Conservation (phyloP, 2,888 invertebrate genomes). For the Drosophila phalerata region DNA sequence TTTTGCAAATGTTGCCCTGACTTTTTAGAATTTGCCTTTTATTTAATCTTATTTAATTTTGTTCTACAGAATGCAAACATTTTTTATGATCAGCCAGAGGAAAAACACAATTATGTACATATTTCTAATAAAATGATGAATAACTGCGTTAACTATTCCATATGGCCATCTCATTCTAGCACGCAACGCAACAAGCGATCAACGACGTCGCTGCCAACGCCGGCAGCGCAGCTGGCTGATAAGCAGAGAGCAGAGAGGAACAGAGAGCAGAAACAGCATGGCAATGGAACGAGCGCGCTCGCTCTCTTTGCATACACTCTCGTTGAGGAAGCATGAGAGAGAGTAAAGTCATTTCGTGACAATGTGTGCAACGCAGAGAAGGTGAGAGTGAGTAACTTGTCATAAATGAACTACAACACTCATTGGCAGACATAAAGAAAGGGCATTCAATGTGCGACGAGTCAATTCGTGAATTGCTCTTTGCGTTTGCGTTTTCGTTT, state of each 20-base stretch:
- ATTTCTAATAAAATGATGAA: conserved; percentile 44
- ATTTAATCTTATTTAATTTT: conserved; percentile 31
- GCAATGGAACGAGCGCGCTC: conserved; percentile 48
- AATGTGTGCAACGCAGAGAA: conserved; percentile 3
- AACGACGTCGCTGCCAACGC: conserved; percentile 27
- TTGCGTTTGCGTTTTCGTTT: conserved; percentile 31
- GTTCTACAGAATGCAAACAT: conserved; percentile 27
- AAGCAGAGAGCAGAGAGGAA: conserved; percentile 58
- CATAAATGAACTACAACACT: not conserved
- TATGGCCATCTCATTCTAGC: conserved; percentile 31
- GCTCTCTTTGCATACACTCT: conserved; percentile 28
- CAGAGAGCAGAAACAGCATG: conserved; percentile 38
- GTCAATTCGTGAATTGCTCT: conserved; percentile 19
- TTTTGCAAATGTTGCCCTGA: conserved; percentile 74
- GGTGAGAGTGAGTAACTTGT: not conserved
- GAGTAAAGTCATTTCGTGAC: not conserved
- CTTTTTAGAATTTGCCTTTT: conserved; percentile 44
- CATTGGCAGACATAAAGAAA: not conserved
- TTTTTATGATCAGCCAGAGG: conserved; percentile 32
- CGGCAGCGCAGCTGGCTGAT: conserved; percentile 54
- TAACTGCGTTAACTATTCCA: conserved; percentile 29
- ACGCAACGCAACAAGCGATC: conserved; percentile 51
- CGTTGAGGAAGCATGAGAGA: not conserved
- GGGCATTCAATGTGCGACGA: conserved; percentile 45
- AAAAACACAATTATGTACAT: conserved; percentile 16